phyloP scores from a whole-genome alignment of 2,888 invertebrate genomes.

The Yponomeuta malinellus region DNA sequence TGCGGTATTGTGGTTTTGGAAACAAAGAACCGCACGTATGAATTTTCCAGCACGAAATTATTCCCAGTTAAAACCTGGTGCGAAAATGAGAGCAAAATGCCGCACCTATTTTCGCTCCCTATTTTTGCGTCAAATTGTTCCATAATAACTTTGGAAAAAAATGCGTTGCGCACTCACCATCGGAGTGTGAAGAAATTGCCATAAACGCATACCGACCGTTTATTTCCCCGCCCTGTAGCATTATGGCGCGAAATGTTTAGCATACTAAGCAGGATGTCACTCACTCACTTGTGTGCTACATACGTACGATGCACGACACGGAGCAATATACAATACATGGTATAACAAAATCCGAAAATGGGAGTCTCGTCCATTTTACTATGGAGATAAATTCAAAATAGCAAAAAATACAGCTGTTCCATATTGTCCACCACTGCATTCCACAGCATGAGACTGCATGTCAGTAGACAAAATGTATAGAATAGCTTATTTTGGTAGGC shows the following conservation, averaged over 20 bases:
- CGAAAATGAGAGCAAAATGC: no score
- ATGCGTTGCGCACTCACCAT: not conserved
- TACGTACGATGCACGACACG: not conserved
- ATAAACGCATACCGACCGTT: conserved; percentile 1
- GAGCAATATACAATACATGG: not conserved
- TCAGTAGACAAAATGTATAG: not conserved
- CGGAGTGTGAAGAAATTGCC: not conserved
- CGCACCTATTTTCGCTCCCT: no score
- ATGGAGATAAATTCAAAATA: no score
- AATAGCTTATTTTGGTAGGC: not conserved
- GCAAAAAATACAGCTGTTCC: no score
- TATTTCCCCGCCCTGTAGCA: not conserved
- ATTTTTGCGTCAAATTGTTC: not conserved
- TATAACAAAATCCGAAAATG: no score
- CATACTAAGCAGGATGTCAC: not conserved
- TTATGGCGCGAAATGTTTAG: not conserved
- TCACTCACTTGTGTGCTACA: not conserved
- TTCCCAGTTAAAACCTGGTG: no score
- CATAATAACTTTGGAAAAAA: not conserved
- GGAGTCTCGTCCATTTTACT: no score
- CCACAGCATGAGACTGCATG: not conserved
- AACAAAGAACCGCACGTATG: no score
- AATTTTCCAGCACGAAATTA: no score
- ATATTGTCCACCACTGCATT: no score
- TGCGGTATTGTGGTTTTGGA: no score